Evolutionary conservation across 1,140 invertebrate genomes (phyloP).

Genomic region (Ips typographus): DNA sequence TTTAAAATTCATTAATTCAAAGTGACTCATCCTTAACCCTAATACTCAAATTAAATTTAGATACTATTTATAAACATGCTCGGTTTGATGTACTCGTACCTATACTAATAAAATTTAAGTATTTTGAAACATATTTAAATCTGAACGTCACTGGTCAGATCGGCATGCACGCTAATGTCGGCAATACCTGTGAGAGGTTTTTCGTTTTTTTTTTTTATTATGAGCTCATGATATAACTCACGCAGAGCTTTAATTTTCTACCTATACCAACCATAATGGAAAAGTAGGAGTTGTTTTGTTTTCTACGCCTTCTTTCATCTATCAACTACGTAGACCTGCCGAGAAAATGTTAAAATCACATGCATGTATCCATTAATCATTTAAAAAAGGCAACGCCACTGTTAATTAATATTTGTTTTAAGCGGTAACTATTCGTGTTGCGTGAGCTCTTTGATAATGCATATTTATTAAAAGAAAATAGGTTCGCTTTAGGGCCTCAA

Average conservation of each 20-base stretch:
- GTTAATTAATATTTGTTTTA: conserved; percentile 37
- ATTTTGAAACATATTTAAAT: not conserved
- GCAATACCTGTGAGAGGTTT: conserved; percentile 32
- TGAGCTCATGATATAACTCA: conserved; percentile 39
- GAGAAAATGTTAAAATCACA: conserved; percentile 35
- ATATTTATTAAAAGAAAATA: conserved; percentile 26
- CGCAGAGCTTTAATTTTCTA: conserved; percentile 42
- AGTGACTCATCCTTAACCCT: no score
- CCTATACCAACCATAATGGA: conserved; percentile 39
- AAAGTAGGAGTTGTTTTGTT: conserved; percentile 45
- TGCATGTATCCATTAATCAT: conserved; percentile 38
- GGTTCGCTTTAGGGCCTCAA: not conserved
- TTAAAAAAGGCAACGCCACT: conserved; percentile 34
- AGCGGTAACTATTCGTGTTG: conserved; percentile 29
- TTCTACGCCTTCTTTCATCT: conserved; percentile 37
- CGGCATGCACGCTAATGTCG: conserved; percentile 26
- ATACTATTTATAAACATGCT: not conserved
- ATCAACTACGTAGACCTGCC: conserved; percentile 38
- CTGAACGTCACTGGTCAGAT: conserved; percentile 8
- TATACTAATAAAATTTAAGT: not conserved
- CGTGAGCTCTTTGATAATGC: conserved; percentile 28
- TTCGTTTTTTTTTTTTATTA: conserved; percentile 38
- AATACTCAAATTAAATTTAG: no score
- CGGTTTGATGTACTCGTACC: not conserved
- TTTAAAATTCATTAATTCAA: no score